phyloP scores from a whole-genome alignment of 30 jellyfish, hydroid and myxozoan species.

The Aurelia aurita complex sp. Pacific region DNA sequence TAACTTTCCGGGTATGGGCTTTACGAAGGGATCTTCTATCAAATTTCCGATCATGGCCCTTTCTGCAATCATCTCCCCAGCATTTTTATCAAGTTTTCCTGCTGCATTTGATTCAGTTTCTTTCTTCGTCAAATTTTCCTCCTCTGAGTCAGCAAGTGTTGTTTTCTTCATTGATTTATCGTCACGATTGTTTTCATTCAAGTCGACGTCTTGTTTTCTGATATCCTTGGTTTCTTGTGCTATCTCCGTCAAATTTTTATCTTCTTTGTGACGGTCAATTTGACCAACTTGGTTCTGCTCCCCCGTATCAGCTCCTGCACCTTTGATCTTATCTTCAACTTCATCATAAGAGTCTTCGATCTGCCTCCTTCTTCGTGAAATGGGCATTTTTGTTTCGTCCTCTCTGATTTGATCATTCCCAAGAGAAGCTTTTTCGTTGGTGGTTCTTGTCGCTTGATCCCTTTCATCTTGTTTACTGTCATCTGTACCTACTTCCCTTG shows the following conservation, averaged over 20 bases:
- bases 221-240: too few species aligned
- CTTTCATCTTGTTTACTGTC: neutral
- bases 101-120: slow-evolving; percentile 11
- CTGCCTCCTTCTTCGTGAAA: slow-evolving; percentile 14
- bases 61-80: neutral
- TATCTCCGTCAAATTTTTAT: neutral
- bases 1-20: too few species aligned
- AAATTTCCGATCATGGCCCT: too few species aligned
- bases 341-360: neutral
- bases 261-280: neutral
- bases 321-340: neutral
- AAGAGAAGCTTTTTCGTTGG: neutral
- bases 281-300: neutral
- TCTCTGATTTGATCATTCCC: neutral
- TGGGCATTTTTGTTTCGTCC: neutral
- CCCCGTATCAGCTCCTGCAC: neutral
- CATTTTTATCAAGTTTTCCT: neutral
- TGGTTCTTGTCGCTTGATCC: neutral
- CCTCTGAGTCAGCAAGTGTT: neutral
- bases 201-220: too few species aligned
- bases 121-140: neutral
- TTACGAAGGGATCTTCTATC: neutral
- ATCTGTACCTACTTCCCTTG: neutral
- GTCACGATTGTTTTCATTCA: too few species aligned
- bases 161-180: too few species aligned